These are phyloP conservation scores for Pogonomyrmex californicus DNA, from an alignment of 1,140 invertebrate species.

Conservation along the genomic window DNA sequence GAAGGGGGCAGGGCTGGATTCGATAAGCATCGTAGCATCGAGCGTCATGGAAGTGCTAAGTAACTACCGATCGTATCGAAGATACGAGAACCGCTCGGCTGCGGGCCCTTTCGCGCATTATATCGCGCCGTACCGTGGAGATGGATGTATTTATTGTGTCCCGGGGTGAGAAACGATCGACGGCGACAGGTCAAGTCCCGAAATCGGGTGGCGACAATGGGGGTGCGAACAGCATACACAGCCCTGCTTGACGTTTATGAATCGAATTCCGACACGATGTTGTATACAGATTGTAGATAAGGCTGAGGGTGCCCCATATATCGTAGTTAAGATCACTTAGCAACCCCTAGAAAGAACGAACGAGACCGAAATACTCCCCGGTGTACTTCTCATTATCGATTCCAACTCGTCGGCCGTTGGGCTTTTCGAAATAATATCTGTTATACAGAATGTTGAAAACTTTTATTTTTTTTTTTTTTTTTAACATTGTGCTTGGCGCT, in stretches of 20 bases:
- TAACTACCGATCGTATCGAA: conserved; percentile 85
- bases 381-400: background rate
- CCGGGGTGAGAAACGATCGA: conserved; percentile 62
- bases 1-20: conserved; percentile 78
- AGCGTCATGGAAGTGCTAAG: conserved; percentile 85
- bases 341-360: conserved; percentile 1
- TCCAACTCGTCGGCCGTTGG: background rate
- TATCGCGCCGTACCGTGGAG: conserved; percentile 21
- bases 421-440: conserved; percentile 2
- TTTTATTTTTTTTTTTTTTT: background rate
- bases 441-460: background rate
- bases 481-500: background rate
- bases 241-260: conserved; percentile 81
- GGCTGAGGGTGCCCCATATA: background rate
- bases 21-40: conserved; percentile 83
- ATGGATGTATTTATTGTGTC: conserved; percentile 64
- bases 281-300: conserved; percentile 54
- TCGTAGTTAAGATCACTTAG: conserved; percentile 24
- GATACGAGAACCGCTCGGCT: conserved; percentile 74
- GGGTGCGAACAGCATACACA: conserved; percentile 66
- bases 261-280: conserved; percentile 79
- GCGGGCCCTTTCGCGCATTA: conserved; percentile 68
- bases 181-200: conserved; percentile 24
- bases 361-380: background rate
- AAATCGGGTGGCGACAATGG: conserved; percentile 67